Percentiles rank a stretch among this genome's conserved stretches.
phyloP scores from a whole-genome alignment of 2,888 invertebrate genomes.

The Ectemnius lituratus region DNA sequence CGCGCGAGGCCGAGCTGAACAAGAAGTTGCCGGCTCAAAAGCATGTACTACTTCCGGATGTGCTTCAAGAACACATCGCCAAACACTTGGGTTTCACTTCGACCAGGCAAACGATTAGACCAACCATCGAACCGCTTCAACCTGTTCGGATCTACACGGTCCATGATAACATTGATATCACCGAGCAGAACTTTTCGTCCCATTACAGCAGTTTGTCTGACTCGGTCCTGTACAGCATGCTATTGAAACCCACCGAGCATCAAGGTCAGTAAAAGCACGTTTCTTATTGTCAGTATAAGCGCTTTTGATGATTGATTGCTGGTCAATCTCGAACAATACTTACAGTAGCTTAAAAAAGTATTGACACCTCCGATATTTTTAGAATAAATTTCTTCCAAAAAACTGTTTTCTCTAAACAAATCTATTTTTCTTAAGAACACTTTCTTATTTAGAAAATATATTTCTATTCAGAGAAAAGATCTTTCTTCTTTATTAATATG shows the following conservation, averaged over 20 bases:
- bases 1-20: constrained; percentile 79
- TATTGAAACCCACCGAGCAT: constrained; percentile 69
- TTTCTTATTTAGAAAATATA: no score
- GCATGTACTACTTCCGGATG: constrained; percentile 84
- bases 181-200: constrained; percentile 81
- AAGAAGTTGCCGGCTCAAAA: constrained; percentile 81
- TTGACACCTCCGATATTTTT: no score
- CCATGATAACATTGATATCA: constrained; percentile 86
- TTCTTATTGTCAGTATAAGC: no score
- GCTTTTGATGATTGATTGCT: no score
- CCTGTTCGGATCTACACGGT: constrained; percentile 84
- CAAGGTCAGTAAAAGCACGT: constrained; percentile 62
- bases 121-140: constrained; percentile 80
- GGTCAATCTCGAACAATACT: no score
- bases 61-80: constrained; percentile 84
- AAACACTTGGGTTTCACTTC: constrained; percentile 81
- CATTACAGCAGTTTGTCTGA: constrained; percentile 82
- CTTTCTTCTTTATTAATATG: no score
- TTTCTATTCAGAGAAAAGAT: no score
- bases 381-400: no score
- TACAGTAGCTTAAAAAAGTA: no score
- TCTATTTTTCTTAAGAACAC: no score
- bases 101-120: constrained; percentile 58
- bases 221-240: constrained; percentile 82
- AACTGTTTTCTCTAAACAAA: no score